phyloP scores from a whole-genome alignment of 2,113 vertebrate species.

The Microtus pennsylvanicus region DNA sequence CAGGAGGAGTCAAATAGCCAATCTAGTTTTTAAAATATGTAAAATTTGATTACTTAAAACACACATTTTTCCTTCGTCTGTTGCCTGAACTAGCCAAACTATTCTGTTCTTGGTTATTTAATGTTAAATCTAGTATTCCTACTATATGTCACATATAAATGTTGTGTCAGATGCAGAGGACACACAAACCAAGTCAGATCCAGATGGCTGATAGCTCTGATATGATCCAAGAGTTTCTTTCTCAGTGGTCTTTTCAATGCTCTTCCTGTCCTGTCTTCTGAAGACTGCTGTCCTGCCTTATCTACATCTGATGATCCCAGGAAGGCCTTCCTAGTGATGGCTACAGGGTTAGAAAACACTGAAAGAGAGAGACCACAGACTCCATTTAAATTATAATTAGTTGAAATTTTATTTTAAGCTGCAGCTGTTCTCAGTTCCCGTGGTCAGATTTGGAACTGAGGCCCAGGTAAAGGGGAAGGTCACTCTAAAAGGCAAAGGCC shows the following conservation, averaged over 20 bases:
- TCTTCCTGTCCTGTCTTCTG: not conserved
- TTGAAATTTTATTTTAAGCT: not conserved
- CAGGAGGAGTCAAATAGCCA: not conserved
- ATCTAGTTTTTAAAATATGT: not conserved
- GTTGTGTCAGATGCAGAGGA: no score
- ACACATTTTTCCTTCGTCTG: not conserved
- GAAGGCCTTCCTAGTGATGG: not conserved
- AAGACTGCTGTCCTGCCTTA: not conserved
- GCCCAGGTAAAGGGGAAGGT: not conserved
- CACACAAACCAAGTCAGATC: no score
- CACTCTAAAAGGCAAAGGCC: not conserved
- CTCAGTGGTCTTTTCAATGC: not conserved
- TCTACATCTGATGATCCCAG: not conserved
- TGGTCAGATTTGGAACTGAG: not conserved
- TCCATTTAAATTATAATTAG: not conserved
- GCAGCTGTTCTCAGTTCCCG: not conserved
- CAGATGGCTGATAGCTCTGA: not conserved
- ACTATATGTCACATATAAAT: not conserved
- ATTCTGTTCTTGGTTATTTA: not conserved
- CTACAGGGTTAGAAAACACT: not conserved
- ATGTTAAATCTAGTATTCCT: not conserved
- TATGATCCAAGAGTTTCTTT: no score
- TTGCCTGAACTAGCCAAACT: not conserved
- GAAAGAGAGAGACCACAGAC: not conserved
- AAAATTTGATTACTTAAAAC: not conserved